Percentiles rank a stretch among this genome's conserved stretches.
Evolutionary conservation across 37 sponge, comb jelly and placozoan genomes (phyloP).

Genomic region (Beroe ovata): DNA sequence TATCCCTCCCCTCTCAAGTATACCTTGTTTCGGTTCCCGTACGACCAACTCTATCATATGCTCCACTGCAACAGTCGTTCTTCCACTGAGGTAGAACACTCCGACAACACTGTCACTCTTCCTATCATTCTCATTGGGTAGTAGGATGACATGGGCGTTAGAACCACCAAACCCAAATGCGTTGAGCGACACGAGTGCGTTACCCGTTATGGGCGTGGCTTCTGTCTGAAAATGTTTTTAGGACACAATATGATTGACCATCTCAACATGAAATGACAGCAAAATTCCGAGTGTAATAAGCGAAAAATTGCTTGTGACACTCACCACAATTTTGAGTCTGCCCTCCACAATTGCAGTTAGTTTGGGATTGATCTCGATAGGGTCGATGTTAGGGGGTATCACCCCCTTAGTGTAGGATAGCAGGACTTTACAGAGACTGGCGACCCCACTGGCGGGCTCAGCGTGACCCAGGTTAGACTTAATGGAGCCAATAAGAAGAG

Average conservation of each 20-base stretch:
- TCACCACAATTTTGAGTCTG: conserved; percentile 51
- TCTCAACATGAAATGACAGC: not conserved
- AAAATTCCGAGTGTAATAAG: too few species aligned
- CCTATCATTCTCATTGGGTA: conserved; percentile 15
- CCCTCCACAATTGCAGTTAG: conserved; percentile 44
- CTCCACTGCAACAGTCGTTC: not conserved
- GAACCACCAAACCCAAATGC: conserved; percentile 70
- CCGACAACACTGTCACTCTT: not conserved
- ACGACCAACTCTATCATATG: not conserved
- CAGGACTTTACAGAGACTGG: conserved; percentile 61
- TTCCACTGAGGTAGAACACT: conserved; percentile 23
- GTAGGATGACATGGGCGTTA: conserved; percentile 69
- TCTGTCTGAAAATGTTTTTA: conserved; percentile 49
- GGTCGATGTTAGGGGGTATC: conserved; percentile 67
- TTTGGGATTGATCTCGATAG: conserved; percentile 67
- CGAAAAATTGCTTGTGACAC: not conserved
- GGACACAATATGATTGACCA: not conserved
- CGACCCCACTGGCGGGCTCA: conserved; percentile 69
- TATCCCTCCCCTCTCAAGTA: too few species aligned
- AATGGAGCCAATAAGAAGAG: conserved; percentile 68
- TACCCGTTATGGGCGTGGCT: conserved; percentile 23
- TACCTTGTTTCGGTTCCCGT: not conserved
- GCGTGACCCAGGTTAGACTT: conserved; percentile 71
- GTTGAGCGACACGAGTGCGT: conserved; percentile 63
- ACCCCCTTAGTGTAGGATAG: conserved; percentile 40